Percentiles rank a stretch among this genome's conserved stretches.
Conservation (phyloP, 2,113 vertebrate species). For the Sula dactylatra region DNA sequence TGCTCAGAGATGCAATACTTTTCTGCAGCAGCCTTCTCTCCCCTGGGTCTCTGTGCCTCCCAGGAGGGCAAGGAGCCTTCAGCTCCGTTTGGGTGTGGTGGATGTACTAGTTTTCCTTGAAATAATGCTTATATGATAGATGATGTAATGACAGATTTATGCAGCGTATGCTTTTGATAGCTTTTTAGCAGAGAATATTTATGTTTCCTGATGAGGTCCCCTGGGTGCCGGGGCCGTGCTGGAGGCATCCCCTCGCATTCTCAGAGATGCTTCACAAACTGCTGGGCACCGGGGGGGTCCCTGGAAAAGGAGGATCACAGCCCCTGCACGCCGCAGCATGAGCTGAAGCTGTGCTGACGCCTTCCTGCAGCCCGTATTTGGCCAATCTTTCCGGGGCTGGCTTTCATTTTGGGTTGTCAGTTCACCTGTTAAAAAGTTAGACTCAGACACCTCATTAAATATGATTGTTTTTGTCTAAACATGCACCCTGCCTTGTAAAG, state of each 20-base stretch:
- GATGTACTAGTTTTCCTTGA: not conserved
- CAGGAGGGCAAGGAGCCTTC: not conserved
- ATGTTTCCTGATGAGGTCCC: not conserved
- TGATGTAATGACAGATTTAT: not conserved
- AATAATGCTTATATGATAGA: rapidly evolving
- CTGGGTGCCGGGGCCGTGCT: not conserved
- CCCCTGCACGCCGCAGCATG: not conserved
- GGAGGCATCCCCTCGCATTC: not conserved
- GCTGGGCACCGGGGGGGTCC: not conserved
- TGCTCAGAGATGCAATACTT: rapidly evolving
- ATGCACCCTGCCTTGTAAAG: not conserved
- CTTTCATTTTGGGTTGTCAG: not conserved
- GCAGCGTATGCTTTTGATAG: not conserved
- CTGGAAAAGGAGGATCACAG: not conserved
- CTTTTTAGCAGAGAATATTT: not conserved
- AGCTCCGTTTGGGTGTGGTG: not conserved
- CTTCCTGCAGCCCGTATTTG: not conserved
- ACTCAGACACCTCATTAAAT: not conserved
- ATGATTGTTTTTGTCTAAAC: not conserved
- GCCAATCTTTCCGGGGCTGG: not conserved
- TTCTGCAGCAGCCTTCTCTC: not conserved
- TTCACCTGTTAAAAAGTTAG: not conserved
- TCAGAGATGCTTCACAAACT: not conserved
- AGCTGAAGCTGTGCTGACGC: not conserved
- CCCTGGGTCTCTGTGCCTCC: rapidly evolving